These are phyloP conservation scores for Chamaea fasciata DNA, from an alignment of 2,113 vertebrate genomes.

Conservation along the genomic window DNA sequence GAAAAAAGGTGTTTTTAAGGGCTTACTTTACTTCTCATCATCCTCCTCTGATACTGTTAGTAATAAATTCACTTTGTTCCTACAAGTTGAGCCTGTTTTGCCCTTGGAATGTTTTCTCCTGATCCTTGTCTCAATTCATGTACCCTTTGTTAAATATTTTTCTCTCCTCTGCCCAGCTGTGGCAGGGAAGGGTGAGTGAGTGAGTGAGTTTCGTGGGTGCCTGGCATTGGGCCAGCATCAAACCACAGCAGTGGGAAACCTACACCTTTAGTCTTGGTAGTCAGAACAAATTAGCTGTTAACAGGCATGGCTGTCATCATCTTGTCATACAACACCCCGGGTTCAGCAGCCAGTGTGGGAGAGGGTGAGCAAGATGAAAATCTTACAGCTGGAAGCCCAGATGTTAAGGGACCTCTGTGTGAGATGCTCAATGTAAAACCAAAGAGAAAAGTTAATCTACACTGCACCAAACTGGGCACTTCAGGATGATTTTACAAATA, in stretches of 20 bases:
- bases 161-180: background rate
- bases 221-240: background rate
- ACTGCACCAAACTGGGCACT: background rate
- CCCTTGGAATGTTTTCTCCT: background rate
- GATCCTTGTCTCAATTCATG: background rate
- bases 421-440: constrained; percentile 29
- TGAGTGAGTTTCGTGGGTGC: background rate
- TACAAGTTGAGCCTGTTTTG: background rate
- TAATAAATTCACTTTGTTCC: background rate
- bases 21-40: background rate
- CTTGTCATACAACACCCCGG: background rate
- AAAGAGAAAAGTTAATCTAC: constrained; percentile 8
- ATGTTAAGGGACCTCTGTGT: constrained; percentile 64
- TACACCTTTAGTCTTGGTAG: background rate
- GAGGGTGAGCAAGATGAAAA: background rate
- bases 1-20: background rate
- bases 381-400: constrained; percentile 66
- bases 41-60: background rate
- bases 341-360: background rate
- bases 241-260: background rate
- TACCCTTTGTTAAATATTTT: background rate
- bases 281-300: constrained; percentile 36
- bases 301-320: background rate
- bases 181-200: background rate
- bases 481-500: constrained; percentile 46